These are phyloP conservation scores for roundworm (Caenorhabditis elegans) DNA, from an alignment of 1,140 invertebrate species.

Conservation along the genomic window WBcel235 BX284605.5:12193001-12193500, in stretches of 20 bases:
- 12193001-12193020: too few species aligned
- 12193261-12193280: not conserved
- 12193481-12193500: not conserved
- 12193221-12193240: conserved; percentile 25
- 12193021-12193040: too few species aligned
- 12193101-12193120: not conserved
- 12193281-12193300: conserved; percentile 1
- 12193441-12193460: not conserved
- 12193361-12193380: not conserved
- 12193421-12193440: not conserved
- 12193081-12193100: not conserved
- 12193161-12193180: conserved; percentile 55
- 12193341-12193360: not conserved
- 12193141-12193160: conserved; percentile 58
- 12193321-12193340: not conserved
- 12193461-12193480: not conserved
- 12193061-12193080: not conserved
- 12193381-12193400: not conserved
- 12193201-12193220: conserved; percentile 59
- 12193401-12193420: not conserved
- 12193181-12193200: conserved; percentile 61
- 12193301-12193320: conserved; percentile 37
- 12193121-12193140: conserved; percentile 53
- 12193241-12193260: not conserved
- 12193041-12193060: too few species aligned